Evolutionary conservation across 2,797 vertebrate genomes (phyloP), one percentile per base, ranked within the genome.

Genomic region (Pantherophis vulpinus): DNA sequence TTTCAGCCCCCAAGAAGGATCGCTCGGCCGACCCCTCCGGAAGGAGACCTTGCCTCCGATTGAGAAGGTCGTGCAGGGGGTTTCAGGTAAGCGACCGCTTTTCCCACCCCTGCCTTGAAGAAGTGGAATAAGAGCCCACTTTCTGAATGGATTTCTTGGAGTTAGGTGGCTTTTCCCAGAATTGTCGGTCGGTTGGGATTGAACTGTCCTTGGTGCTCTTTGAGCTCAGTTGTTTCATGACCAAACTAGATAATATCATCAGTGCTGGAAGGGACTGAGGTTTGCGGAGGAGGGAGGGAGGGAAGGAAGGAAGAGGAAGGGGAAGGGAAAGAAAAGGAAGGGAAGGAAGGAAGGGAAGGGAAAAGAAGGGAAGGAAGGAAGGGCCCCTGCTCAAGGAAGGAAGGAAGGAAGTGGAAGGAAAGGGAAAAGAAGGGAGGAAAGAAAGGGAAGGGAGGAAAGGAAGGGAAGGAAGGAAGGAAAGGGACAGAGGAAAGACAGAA

Each of bases 31-130:
- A 90, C 97, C 98, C 56, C 97, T 98, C 93, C 98, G 98, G 87
- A 99, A 98, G 96, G 98, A 99, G 5, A 96, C 98, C 0, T 95
- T 97, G 70, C 98, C 98, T 61, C 97, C 98, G 95, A 97, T 96
- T 1, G 98, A 99, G 93, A 98, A 98, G 97, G 97, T 98, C 61
- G 93, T 97, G 6, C 97, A 95, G 86, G 97, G 98, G 0, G 93
- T 97, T 60, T 2, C 98, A 98, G 99, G 99, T 99, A 98, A 97
- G 97, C 95, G 60, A 87, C 89, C 58, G 51, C 8, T 11, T 1
- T 8, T 5, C 9, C 29, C 11, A 4, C 27, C 8, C 1, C 0
- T 18, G 14, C 1, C n/a, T 14, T 2, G 83, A 16, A 27, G 9
- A 4, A 2, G 47, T 37, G 7, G 7, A 51, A 51, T 3, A 60